These are phyloP conservation scores for Agelastica alni DNA, from an alignment of 2,888 invertebrate genomes.

Conservation along the genomic window DNA sequence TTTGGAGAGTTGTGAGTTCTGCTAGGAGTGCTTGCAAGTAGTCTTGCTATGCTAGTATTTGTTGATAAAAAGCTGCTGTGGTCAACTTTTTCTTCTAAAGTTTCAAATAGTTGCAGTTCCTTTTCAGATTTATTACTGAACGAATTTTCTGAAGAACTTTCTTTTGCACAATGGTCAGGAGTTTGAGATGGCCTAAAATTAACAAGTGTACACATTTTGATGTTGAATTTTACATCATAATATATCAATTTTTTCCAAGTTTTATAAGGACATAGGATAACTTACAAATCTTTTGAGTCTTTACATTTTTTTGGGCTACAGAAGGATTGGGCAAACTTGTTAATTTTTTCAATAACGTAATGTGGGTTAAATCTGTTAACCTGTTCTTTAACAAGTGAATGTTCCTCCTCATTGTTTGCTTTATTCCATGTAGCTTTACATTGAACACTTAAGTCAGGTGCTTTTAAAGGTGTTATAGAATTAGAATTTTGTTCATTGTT, in stretches of 20 bases:
- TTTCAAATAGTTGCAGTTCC: conserved; percentile 76
- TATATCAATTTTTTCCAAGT: too few relatives aligned
- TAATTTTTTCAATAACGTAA: conserved; percentile 30
- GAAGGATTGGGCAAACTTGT: conserved; percentile 26
- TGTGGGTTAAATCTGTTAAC: background rate
- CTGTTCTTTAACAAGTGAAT: background rate
- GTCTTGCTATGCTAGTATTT: conserved; percentile 51
- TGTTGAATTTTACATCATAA: too few relatives aligned
- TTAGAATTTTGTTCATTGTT: conserved; percentile 38
- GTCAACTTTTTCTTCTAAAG: conserved; percentile 76
- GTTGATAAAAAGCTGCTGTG: conserved; percentile 69
- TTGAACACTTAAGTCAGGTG: conserved; percentile 46
- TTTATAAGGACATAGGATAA: background rate
- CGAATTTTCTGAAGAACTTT: background rate
- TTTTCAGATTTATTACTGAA: conserved; percentile 50
- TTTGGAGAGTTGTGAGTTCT: conserved; percentile 55
- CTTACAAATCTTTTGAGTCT: too few relatives aligned
- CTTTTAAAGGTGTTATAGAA: conserved; percentile 45
- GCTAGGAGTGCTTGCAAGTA: conserved; percentile 48
- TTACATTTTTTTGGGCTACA: conserved; percentile 9
- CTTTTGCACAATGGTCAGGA: conserved; percentile 12
- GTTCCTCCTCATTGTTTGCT: conserved; percentile 26
- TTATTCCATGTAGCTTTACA: conserved; percentile 47
- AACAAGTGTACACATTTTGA: background rate
- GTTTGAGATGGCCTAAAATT: background rate